phyloP scores from a whole-genome alignment of 2,797 vertebrate species.

The Benthosema pterotum region DNA sequence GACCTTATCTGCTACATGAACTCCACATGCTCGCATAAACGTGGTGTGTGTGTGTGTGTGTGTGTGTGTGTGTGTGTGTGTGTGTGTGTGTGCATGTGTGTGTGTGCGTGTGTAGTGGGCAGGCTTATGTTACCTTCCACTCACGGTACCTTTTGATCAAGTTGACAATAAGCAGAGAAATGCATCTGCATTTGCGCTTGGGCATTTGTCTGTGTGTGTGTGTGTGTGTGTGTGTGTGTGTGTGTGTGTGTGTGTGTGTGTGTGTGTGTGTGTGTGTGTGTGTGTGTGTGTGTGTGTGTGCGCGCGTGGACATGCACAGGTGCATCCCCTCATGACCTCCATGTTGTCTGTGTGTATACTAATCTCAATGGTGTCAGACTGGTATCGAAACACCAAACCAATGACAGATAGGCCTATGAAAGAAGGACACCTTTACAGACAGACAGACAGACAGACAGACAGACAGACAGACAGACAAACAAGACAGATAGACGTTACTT shows the following conservation, averaged over 20 bases:
- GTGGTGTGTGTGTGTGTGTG: constrained; percentile 39
- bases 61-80: background rate
- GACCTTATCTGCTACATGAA: constrained; percentile 80
- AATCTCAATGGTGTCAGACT: too few species aligned
- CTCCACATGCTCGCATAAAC: constrained; percentile 78
- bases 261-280: constrained; percentile 12
- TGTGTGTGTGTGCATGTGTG: background rate
- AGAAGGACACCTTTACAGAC: too few species aligned
- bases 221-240: constrained; percentile 12
- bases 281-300: constrained; percentile 9
- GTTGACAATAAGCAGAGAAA: background rate
- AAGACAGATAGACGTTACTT: too few species aligned
- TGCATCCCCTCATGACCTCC: too few species aligned
- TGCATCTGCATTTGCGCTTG: constrained; percentile 2
- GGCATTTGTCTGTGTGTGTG: constrained; percentile 21
- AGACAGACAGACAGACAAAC: too few species aligned
- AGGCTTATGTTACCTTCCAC: constrained; percentile 36
- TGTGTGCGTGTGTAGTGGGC: constrained; percentile 17
- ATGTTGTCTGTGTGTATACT: too few species aligned
- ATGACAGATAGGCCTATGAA: too few species aligned
- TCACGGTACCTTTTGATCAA: constrained; percentile 46
- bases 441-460: too few species aligned
- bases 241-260: constrained; percentile 8
- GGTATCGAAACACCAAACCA: too few species aligned
- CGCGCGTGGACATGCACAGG: constrained; percentile 12